Base-by-base conservation (phyloP, 2,888 invertebrate species). In the Cheilosia vernalis region DNA sequence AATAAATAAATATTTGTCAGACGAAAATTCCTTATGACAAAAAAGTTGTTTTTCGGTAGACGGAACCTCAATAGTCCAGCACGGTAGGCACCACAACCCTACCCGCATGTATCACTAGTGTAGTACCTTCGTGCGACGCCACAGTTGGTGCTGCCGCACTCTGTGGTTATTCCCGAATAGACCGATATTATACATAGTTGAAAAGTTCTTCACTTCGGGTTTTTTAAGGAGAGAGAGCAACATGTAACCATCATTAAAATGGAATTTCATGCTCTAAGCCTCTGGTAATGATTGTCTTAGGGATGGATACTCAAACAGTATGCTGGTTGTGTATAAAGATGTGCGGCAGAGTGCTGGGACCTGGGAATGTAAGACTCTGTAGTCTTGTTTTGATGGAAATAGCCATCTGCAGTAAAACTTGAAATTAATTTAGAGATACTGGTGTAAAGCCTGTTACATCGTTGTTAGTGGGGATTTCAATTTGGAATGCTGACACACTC, bases 241-340 rank as follows among this genome's bases (percentile, higher is more conserved):
- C 66, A 60, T 82, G 64, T 55, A 66, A 49, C 73, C 73, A 84
- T 84, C 73, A 79, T 84, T 84, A 84, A 79, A 84, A 74, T 69
- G 63, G 63, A 74, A 73, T 74, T 78, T 72, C 42, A 73, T 44
- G 60, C 74, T 37, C 42, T 74, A 84, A 77, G 77, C 60, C 67
- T 66, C 66, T 42, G 60, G 51, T 76, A 69, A 69, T 67, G 77
- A 61, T 53, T 61, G 53, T 55, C 60, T 42, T 33, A 67, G n/a
- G 47, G 56, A 64, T 53, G 56, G 64, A 74, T 60, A 63, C 58
- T 58, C 76, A 53, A 67, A 37, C 53, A 33, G n/a, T 44, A 37
- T 69, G 10, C 24, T 24, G 24, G 30, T 7, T 30, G 30, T 30
- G 9, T 30, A 9, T 9, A 30, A 2, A 30, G 1, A 30, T n/a